phyloP scores from a whole-genome alignment of 2,113 vertebrate species.

The Charina bottae region DNA sequence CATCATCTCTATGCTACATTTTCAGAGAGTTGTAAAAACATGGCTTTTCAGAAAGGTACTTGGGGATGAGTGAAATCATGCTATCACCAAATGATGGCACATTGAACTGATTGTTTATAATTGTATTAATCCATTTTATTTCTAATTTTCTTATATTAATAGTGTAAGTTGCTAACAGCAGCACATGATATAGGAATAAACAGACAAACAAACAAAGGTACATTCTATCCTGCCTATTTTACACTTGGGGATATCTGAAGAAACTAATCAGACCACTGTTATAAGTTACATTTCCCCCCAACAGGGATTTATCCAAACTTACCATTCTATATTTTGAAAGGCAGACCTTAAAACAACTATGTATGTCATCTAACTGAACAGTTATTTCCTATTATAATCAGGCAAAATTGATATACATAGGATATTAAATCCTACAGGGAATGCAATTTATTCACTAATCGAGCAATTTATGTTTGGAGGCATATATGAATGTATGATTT shows the following conservation, averaged over 20 bases:
- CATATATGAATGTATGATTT: not conserved
- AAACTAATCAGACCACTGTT: not conserved
- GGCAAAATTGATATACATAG: not conserved
- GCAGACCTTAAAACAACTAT: not conserved
- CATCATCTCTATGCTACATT: too few species aligned
- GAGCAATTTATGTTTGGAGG: not conserved
- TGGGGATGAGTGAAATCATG: too few species aligned
- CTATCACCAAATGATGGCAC: too few species aligned
- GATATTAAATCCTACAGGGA: fast-evolving
- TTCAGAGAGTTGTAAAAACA: too few species aligned
- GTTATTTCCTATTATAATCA: not conserved
- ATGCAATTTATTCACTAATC: not conserved
- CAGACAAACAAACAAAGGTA: not conserved
- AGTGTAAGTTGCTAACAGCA: not conserved
- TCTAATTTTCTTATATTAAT: not conserved
- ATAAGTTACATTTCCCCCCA: not conserved
- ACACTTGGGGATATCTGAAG: not conserved
- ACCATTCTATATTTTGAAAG: not conserved
- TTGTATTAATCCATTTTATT: not conserved
- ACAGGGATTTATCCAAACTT: not conserved
- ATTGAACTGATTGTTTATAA: too few species aligned
- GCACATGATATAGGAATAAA: not conserved
- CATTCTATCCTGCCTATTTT: not conserved
- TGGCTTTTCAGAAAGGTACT: too few species aligned
- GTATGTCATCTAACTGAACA: not conserved